Percentiles rank a stretch among this genome's conserved stretches.
Evolutionary conservation across 1,140 invertebrate species (phyloP).

Genomic region (Pseudobourletiella spinata): DNA sequence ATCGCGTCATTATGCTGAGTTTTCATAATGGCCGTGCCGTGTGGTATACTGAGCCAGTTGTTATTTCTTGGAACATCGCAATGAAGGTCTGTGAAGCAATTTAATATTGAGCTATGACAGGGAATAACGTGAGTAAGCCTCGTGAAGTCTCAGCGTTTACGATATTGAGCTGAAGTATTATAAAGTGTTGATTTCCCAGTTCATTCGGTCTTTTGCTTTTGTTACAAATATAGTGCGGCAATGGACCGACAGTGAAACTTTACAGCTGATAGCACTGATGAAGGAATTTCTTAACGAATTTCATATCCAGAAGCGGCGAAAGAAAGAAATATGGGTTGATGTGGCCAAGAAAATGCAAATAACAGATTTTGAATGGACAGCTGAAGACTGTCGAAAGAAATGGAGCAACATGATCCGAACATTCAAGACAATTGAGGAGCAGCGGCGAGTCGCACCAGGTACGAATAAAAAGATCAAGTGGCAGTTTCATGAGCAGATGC

Average conservation of each 20-base stretch:
- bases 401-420: constrained; percentile 22
- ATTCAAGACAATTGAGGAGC: constrained; percentile 16
- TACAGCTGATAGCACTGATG: neutral
- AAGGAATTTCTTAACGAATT: neutral
- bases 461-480: constrained; percentile 4
- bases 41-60: too few relatives aligned
- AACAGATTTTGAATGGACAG: neutral
- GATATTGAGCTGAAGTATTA: too few relatives aligned
- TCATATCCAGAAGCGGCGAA: constrained; percentile 2
- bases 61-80: too few relatives aligned
- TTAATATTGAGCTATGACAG: too few relatives aligned
- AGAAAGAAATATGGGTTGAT: constrained; percentile 19
- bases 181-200: too few relatives aligned
- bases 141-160: too few relatives aligned
- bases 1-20: too few relatives aligned
- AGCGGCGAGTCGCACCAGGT: neutral
- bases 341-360: neutral
- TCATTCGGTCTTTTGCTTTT: too few relatives aligned
- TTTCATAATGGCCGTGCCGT: too few relatives aligned
- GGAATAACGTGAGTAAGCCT: too few relatives aligned
- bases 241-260: constrained; percentile 8
- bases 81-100: too few relatives aligned
- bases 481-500: constrained; percentile 9
- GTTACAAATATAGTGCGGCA: constrained; percentile 5
- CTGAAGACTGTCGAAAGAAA: constrained; percentile 17